phyloP scores from a whole-genome alignment of 1,140 invertebrate species.

The Rhysida immarginata region DNA sequence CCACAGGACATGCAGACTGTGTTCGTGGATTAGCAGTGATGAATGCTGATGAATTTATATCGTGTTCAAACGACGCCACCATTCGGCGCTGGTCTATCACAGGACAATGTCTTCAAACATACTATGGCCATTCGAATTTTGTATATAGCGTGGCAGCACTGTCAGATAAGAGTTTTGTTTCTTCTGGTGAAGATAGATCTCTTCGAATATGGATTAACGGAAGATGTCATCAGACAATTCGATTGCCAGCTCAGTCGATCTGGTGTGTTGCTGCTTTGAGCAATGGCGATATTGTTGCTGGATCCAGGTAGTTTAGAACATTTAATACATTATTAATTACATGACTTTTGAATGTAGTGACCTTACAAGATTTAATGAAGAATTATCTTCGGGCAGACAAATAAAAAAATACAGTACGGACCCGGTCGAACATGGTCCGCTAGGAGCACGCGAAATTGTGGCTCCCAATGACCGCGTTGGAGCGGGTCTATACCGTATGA shows the following conservation, averaged over 20 bases:
- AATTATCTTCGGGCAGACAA: too few relatives aligned
- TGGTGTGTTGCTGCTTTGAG: constrained; percentile 66
- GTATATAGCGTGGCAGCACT: constrained; percentile 48
- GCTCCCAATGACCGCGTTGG: too few relatives aligned
- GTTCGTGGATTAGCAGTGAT: constrained; percentile 60
- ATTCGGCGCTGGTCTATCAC: constrained; percentile 61
- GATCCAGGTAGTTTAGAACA: constrained; percentile 38
- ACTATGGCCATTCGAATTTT: constrained; percentile 57
- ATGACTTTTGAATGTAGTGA: neutral
- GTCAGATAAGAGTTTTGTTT: constrained; percentile 44
- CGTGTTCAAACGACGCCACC: constrained; percentile 78
- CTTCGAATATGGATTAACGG: constrained; percentile 63
- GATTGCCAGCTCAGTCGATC: constrained; percentile 67
- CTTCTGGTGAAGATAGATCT: constrained; percentile 74
- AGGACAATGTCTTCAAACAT: constrained; percentile 60
- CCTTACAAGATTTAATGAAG: too few relatives aligned
- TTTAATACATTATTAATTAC: neutral
- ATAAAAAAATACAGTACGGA: too few relatives aligned
- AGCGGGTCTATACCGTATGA: too few relatives aligned
- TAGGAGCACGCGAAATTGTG: too few relatives aligned
- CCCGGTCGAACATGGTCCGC: too few relatives aligned
- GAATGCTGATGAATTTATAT: constrained; percentile 53
- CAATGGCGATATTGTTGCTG: constrained; percentile 83
- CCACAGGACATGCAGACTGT: constrained; percentile 77
- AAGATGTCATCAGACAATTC: constrained; percentile 45